A percentile compares a stretch with the other conserved stretches of the same genome.
Conservation (phyloP, 2,888 invertebrate species). For the Drosophila formosana region DNA sequence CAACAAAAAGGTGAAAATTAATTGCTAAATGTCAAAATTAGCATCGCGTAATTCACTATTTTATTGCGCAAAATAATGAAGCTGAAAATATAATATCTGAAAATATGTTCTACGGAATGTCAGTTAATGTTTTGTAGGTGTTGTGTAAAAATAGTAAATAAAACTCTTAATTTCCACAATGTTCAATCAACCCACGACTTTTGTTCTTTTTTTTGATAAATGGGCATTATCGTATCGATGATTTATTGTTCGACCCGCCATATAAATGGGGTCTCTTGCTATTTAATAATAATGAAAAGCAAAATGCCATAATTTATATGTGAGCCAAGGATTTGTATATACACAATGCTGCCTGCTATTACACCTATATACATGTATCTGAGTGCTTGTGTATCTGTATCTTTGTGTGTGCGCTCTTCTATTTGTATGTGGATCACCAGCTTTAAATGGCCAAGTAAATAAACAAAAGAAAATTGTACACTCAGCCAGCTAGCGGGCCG, state of each 20-base stretch:
- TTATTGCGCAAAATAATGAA: not conserved
- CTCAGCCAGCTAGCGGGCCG: slow-evolving; percentile 49
- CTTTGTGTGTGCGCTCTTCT: slow-evolving; percentile 23
- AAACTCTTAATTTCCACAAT: slow-evolving; percentile 18
- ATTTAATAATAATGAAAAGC: slow-evolving; percentile 55
- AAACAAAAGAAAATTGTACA: slow-evolving; percentile 77
- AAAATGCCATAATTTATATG: slow-evolving; percentile 66
- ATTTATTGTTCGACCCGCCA: slow-evolving; percentile 60
- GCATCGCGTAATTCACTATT: not conserved
- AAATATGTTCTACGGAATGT: not conserved
- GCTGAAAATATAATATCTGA: not conserved
- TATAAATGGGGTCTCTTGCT: slow-evolving; percentile 60
- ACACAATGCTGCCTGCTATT: not conserved
- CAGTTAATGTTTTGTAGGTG: slow-evolving; percentile 2
- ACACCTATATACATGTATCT: slow-evolving; percentile 12
- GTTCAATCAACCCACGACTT: slow-evolving; percentile 14
- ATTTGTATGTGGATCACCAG: slow-evolving; percentile 69
- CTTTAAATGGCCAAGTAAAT: slow-evolving; percentile 76
- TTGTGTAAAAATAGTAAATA: slow-evolving; percentile 4
- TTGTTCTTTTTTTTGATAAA: slow-evolving; percentile 62
- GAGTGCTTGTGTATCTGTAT: slow-evolving; percentile 1
- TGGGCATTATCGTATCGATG: slow-evolving; percentile 67
- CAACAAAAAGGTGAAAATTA: not conserved
- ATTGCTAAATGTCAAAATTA: not conserved
- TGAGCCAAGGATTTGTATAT: slow-evolving; percentile 65